Evolutionary conservation across 2,797 vertebrate species (phyloP).

Genomic region (Neosalanx taihuensis): DNA sequence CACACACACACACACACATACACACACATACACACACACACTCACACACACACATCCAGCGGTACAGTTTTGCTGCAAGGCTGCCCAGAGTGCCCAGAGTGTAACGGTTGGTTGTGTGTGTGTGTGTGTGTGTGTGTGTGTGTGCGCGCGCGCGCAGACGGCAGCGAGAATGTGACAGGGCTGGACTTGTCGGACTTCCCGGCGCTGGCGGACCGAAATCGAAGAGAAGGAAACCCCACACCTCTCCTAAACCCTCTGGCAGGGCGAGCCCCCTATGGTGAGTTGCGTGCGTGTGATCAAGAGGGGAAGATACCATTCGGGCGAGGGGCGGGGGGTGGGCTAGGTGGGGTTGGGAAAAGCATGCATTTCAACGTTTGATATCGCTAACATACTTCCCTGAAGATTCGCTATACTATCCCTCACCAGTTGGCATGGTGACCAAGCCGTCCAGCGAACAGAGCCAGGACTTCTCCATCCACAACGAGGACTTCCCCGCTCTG

Average conservation of each 20-base stretch:
- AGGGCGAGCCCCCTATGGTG: constrained; percentile 96
- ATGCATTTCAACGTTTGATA: neutral
- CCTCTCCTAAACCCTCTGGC: constrained; percentile 97
- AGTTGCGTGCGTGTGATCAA: constrained; percentile 20
- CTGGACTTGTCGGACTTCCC: constrained; percentile 98
- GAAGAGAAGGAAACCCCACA: constrained; percentile 95
- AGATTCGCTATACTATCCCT: constrained; percentile 2
- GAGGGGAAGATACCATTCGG: neutral
- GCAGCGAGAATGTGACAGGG: constrained; percentile 97
- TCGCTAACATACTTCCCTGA: constrained; percentile 1
- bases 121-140: constrained; percentile 1
- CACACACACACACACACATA: constrained; percentile 17
- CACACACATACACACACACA: neutral
- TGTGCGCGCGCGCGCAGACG: constrained; percentile 71
- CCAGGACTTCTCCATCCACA: constrained; percentile 98
- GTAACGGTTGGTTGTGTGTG: neutral
- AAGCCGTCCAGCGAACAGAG: constrained; percentile 98
- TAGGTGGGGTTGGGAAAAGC: neutral
- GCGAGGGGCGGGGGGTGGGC: too few species aligned
- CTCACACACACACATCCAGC: too few species aligned
- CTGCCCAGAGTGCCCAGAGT: neutral
- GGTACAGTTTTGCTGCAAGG: neutral
- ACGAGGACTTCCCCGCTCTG: constrained; percentile 96
- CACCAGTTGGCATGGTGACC: constrained; percentile 96
- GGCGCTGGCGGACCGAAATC: constrained; percentile 92